These are phyloP conservation scores for Propithecus coquereli DNA, from an alignment of 2,113 vertebrate genomes.

Conservation along the genomic window DNA sequence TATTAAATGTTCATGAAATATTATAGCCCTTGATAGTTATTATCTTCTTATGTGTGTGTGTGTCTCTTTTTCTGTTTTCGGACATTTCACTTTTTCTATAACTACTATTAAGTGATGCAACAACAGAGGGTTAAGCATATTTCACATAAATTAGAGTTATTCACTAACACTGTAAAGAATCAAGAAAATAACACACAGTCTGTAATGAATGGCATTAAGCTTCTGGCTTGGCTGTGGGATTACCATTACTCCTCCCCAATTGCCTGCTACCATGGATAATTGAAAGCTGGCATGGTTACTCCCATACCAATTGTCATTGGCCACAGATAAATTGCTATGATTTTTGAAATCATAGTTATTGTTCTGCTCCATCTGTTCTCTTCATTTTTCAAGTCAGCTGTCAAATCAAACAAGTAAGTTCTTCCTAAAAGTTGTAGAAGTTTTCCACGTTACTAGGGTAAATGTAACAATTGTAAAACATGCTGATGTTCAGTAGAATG, in stretches of 20 bases:
- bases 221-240: slow-evolving; percentile 4
- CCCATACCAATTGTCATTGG: slow-evolving; percentile 28
- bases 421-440: slow-evolving; percentile 37
- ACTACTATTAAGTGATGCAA: neutral
- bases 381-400: slow-evolving; percentile 66
- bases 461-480: slow-evolving; percentile 12
- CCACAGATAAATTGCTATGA: slow-evolving; percentile 58
- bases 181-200: neutral
- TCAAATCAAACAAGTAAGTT: slow-evolving; percentile 27
- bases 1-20: neutral
- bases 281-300: slow-evolving; percentile 56
- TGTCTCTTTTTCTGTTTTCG: neutral
- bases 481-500: neutral
- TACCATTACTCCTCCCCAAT: neutral
- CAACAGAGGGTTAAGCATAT: neutral
- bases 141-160: slow-evolving; percentile 35
- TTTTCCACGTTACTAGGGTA: slow-evolving; percentile 9
- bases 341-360: slow-evolving; percentile 69
- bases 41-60: neutral
- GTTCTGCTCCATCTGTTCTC: slow-evolving; percentile 62
- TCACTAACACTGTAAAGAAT: neutral
- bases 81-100: neutral
- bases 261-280: slow-evolving; percentile 42
- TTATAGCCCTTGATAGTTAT: neutral
- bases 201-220: neutral